Conservation (phyloP, 2,113 vertebrate species). For the Sminthopsis crassicaudata region DNA sequence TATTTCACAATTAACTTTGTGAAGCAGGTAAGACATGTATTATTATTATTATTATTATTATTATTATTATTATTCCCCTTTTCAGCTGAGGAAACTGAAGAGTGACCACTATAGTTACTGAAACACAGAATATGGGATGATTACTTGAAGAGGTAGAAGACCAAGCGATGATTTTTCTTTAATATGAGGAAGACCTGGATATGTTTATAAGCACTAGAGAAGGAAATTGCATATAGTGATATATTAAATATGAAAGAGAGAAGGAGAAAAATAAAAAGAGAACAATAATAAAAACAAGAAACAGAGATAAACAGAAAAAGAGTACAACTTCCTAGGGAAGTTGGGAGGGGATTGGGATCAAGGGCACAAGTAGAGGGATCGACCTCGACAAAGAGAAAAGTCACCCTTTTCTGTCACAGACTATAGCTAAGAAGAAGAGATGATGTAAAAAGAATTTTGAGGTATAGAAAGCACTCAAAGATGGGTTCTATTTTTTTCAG, state of each 20-base stretch:
- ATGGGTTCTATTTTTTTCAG: not conserved
- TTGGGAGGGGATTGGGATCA: not conserved
- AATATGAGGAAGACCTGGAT: not conserved
- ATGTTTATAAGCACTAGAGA: not conserved
- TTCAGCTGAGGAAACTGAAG: not conserved
- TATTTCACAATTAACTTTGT: not conserved
- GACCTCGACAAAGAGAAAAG: not conserved
- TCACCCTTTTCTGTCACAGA: not conserved
- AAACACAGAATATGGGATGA: not conserved
- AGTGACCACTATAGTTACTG: not conserved
- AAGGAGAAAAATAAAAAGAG: not conserved
- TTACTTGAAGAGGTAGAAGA: not conserved
- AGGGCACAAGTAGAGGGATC: not conserved
- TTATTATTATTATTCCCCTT: not conserved
- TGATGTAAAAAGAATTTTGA: not conserved
- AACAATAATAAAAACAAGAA: not conserved
- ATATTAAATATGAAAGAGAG: not conserved
- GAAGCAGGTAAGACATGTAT: not conserved
- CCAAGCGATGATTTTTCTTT: not conserved
- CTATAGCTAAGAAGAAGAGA: not conserved
- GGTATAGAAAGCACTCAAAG: not conserved
- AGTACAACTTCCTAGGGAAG: not conserved
- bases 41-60: not conserved
- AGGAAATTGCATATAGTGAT: not conserved
- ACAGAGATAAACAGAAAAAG: not conserved